These are phyloP conservation scores for Drosophila saltans DNA, from an alignment of 1,140 invertebrate species.

Conservation along the genomic window DNA sequence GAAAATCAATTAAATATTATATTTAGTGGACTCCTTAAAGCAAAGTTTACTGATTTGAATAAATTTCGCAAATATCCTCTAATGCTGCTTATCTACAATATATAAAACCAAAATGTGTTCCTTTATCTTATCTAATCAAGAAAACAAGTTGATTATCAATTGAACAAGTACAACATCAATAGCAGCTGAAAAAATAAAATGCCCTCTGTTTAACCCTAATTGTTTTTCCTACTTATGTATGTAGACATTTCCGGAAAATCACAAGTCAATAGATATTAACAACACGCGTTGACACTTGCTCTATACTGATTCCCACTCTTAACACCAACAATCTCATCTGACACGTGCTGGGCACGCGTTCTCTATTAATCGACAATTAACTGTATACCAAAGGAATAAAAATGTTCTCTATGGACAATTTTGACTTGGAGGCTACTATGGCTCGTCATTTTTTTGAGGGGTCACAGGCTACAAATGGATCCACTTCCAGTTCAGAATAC, in stretches of 20 bases:
- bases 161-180: constrained; percentile 14
- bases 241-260: constrained; percentile 26
- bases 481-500: constrained; percentile 82
- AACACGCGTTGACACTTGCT: constrained; percentile 57
- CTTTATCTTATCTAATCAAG: constrained; percentile 56
- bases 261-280: constrained; percentile 46
- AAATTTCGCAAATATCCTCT: neutral
- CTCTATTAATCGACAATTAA: constrained; percentile 52
- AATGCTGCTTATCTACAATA: neutral
- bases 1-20: too few species aligned
- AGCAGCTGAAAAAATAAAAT: constrained; percentile 26
- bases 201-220: constrained; percentile 24
- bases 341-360: constrained; percentile 69
- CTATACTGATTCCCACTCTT: constrained; percentile 19
- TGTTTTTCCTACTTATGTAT: constrained; percentile 30
- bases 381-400: constrained; percentile 16
- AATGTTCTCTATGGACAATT: constrained; percentile 83
- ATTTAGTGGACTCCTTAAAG: neutral
- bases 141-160: constrained; percentile 64
- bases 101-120: neutral
- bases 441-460: constrained; percentile 83
- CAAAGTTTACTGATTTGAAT: neutral
- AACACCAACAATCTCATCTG: constrained; percentile 17
- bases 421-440: constrained; percentile 84
- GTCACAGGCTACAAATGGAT: constrained; percentile 82